These are phyloP conservation scores for Holacanthella duospinosa DNA, from an alignment of 2,888 invertebrate species.

Conservation along the genomic window DNA sequence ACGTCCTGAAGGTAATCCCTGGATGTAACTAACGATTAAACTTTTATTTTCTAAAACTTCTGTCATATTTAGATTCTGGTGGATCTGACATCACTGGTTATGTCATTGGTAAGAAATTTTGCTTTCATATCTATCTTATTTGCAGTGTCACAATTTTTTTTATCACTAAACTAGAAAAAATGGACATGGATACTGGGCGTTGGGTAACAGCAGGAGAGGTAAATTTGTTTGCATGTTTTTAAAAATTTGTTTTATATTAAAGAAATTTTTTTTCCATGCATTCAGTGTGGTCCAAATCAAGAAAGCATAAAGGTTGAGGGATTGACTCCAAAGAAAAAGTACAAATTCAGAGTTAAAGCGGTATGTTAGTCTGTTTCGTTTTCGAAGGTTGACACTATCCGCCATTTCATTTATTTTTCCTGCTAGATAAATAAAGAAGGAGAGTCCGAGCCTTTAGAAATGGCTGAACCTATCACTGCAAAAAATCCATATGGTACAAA, in stretches of 20 bases:
- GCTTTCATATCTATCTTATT: too few species aligned
- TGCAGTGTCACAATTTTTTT: too few species aligned
- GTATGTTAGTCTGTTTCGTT: too few species aligned
- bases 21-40: neutral
- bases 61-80: constrained; percentile 43
- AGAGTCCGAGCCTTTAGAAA: constrained; percentile 88
- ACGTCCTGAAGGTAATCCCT: constrained; percentile 63
- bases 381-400: neutral
- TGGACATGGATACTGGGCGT: constrained; percentile 89
- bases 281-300: constrained; percentile 57
- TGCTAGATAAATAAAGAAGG: constrained; percentile 97
- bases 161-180: constrained; percentile 80
- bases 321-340: constrained; percentile 88
- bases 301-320: constrained; percentile 76
- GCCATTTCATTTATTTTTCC: neutral
- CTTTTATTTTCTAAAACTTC: neutral
- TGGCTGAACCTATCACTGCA: constrained; percentile 74
- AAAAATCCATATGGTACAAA: constrained; percentile 84
- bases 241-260: constrained; percentile 5
- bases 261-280: too few species aligned
- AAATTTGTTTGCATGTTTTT: neutral
- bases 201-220: constrained; percentile 92
- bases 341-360: constrained; percentile 94
- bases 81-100: constrained; percentile 84
- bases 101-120: constrained; percentile 46